Percentiles rank a stretch among this genome's conserved stretches.
These are phyloP conservation scores for Equus quagga DNA, from an alignment of 2,113 vertebrate species.

Conservation along the genomic window DNA sequence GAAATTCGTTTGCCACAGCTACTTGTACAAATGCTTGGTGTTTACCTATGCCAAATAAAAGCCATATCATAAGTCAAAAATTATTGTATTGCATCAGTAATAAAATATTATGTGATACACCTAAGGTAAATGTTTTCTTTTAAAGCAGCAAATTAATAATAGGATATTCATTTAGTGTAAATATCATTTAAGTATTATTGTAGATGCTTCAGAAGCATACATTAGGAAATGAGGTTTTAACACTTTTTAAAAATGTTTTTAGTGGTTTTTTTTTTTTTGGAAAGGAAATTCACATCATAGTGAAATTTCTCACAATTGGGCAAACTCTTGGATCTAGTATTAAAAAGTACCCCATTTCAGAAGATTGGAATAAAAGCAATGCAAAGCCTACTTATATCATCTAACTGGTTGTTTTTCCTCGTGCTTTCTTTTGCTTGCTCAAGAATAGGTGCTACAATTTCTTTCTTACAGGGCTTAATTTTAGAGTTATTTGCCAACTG, in stretches of 20 bases:
- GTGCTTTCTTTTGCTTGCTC: conserved; percentile 55
- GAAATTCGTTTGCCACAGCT: conserved; percentile 32
- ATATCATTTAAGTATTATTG: conserved; percentile 25
- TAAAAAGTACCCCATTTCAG: background rate
- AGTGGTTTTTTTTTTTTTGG: background rate
- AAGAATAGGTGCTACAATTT: conserved; percentile 52
- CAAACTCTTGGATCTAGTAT: conserved; percentile 5
- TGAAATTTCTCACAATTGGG: conserved; percentile 42
- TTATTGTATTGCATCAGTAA: background rate
- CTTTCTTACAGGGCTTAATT: background rate
- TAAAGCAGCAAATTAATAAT: conserved; percentile 42
- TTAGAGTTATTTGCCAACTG: conserved; percentile 48
- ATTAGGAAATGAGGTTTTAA: conserved; percentile 54
- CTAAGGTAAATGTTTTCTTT: conserved; percentile 4
- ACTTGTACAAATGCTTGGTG: background rate
- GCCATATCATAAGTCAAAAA: background rate
- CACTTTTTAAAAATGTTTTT: background rate
- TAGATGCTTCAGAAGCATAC: conserved; percentile 23
- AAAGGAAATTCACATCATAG: background rate
- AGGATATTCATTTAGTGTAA: background rate
- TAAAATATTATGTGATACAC: background rate
- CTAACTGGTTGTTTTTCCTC: background rate
- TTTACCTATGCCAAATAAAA: conserved; percentile 1
- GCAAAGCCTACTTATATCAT: background rate
- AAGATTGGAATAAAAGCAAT: conserved; percentile 21